Evolutionary conservation across 2,113 vertebrate genomes (phyloP).

Genomic region (Ptilorrhoa leucosticta): DNA sequence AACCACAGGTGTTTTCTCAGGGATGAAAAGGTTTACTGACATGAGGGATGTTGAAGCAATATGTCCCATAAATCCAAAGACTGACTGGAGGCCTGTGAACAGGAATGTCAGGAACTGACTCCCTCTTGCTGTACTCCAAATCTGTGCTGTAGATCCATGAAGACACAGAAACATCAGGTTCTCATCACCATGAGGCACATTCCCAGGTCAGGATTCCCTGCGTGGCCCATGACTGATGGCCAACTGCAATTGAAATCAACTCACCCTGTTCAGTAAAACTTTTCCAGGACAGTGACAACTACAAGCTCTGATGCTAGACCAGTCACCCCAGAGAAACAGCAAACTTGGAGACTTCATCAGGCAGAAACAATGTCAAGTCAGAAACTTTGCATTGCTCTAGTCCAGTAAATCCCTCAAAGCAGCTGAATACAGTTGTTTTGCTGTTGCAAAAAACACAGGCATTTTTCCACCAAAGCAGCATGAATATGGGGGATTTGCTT

Average conservation of each 20-base stretch:
- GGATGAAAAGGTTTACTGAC: constrained; percentile 34
- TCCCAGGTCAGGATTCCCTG: constrained; percentile 8
- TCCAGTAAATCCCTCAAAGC: background rate
- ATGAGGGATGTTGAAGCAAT: background rate
- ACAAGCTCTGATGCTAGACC: background rate
- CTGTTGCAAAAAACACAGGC: background rate
- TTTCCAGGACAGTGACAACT: background rate
- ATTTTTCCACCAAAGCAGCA: background rate
- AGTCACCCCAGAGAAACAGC: background rate
- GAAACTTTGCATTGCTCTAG: background rate
- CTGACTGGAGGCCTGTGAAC: background rate
- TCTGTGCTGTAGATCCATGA: constrained; percentile 2
- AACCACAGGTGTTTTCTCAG: constrained; percentile 40
- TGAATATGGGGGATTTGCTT: background rate
- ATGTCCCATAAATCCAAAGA: constrained; percentile 41
- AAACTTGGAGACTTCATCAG: background rate
- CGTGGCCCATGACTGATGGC: background rate
- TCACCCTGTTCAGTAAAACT: background rate
- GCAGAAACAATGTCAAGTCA: background rate
- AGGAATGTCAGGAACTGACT: constrained; percentile 16
- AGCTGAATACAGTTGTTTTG: background rate
- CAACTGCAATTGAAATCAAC: background rate
- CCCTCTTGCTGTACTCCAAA: background rate
- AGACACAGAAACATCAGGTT: constrained; percentile 24
- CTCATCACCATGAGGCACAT: background rate